Evolutionary conservation across 1,140 invertebrate genomes (phyloP), one percentile per base, ranked within the genome.

Genomic region (Drosophila prosaltans): DNA sequence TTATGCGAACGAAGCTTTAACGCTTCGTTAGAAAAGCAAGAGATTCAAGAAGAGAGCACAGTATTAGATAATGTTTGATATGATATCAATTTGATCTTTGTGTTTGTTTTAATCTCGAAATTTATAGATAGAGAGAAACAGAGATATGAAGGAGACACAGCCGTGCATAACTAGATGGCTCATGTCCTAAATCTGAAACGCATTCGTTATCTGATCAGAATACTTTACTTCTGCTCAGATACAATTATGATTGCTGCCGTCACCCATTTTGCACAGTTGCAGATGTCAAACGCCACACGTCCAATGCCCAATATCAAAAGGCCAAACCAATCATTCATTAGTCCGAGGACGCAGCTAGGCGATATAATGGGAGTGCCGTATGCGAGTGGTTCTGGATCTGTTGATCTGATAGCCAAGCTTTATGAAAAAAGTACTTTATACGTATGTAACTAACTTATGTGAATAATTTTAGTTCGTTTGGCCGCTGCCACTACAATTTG

Each of bases 401-500:
- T 51, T 10, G 45, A 51, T 51, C 45, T 24, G 21, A 51, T 59
- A 40, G 32, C 57, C 32, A 59, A 39, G 30, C 57, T 40, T 59
- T 32, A 24, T 39, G 32, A 59, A 39, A 39, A 59, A 36, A 59
- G 55, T 69, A 21, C 21, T 63, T 41, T 57, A 36, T 58, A 43
- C 16, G 24, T 51, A 51, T 51, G 43, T 62, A 62, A 62, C 60
- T 62, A 62, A 41, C 32, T 41, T 43, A 39, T 28, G 21, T 24
- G 9, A 64, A 60, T 40, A 69, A 8, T 30, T 61, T 72, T 76
- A 76, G 57, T 73, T 76, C 30, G 74, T 45, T 72, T 73, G 65
- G 70, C 65, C 70, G 54, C 65, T 73, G 70, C 51, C 58, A 48
- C 63, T 78, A 57, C 67, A 66, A 70, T 74, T 74, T 78, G 66